Percentiles rank a stretch among this genome's conserved stretches.
These are phyloP conservation scores for Agrochola lota DNA, from an alignment of 2,888 invertebrate genomes.

Conservation along the genomic window DNA sequence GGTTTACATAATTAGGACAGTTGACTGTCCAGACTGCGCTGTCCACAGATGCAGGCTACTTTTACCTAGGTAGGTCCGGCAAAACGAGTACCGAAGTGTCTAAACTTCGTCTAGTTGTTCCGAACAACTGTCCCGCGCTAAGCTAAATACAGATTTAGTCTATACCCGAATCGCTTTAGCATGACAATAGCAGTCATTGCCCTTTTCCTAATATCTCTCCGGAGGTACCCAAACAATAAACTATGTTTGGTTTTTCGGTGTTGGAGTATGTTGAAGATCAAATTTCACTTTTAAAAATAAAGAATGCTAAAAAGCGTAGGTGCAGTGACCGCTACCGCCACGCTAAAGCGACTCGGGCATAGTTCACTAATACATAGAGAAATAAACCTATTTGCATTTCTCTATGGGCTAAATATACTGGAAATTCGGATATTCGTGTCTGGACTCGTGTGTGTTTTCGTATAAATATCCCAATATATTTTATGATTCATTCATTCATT, in stretches of 20 bases:
- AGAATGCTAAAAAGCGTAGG: no score
- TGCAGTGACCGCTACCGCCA: no score
- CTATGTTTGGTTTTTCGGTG: no score
- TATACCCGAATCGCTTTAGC: no score
- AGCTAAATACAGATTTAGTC: constrained; percentile 19
- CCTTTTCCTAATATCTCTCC: no score
- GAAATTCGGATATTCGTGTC: not conserved
- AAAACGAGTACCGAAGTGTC: constrained; percentile 14
- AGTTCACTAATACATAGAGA: not conserved
- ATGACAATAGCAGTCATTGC: no score
- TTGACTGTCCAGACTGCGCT: not conserved
- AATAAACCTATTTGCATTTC: not conserved
- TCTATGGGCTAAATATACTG: not conserved
- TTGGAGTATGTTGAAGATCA: no score
- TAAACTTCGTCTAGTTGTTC: constrained; percentile 25
- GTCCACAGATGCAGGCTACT: not conserved
- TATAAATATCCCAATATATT: not conserved
- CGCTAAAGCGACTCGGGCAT: no score
- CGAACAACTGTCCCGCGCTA: not conserved
- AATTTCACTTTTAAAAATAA: no score
- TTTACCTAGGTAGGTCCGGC: not conserved
- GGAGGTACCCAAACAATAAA: no score
- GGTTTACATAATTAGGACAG: constrained; percentile 18
- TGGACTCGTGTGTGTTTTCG: not conserved
- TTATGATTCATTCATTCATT: not conserved